These are phyloP conservation scores for Solenodon paradoxus DNA, from an alignment of 2,113 vertebrate species.

Conservation along the genomic window DNA sequence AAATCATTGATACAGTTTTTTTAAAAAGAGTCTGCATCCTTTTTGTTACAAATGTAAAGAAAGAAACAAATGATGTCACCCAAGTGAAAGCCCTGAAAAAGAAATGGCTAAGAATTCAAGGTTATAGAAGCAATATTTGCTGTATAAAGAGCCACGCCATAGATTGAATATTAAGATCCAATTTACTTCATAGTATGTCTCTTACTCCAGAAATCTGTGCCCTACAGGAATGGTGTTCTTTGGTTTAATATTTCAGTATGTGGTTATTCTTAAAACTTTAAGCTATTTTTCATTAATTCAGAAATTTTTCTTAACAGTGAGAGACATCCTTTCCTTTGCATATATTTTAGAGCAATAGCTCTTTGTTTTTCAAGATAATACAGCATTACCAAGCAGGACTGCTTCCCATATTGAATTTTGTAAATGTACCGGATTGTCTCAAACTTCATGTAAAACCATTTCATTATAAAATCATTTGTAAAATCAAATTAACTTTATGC, in stretches of 20 bases:
- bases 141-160: background rate
- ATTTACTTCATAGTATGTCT: background rate
- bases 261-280: background rate
- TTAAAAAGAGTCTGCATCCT: background rate
- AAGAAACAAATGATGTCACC: background rate
- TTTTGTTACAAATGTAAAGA: background rate
- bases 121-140: background rate
- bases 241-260: background rate
- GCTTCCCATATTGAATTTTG: conserved; percentile 50
- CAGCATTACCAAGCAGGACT: conserved; percentile 33
- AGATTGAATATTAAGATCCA: background rate
- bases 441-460: conserved; percentile 68
- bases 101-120: background rate
- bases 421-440: conserved; percentile 62
- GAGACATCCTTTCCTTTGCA: background rate
- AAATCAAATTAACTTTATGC: conserved; percentile 74
- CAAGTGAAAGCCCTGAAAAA: conserved; percentile 18
- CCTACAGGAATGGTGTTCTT: background rate
- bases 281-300: background rate
- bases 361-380: conserved; percentile 17
- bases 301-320: background rate
- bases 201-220: background rate
- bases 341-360: conserved; percentile 11
- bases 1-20: background rate
- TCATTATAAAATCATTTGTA: conserved; percentile 66